phyloP scores from a whole-genome alignment of 2,888 invertebrate species.

The Agrochola circellaris region DNA sequence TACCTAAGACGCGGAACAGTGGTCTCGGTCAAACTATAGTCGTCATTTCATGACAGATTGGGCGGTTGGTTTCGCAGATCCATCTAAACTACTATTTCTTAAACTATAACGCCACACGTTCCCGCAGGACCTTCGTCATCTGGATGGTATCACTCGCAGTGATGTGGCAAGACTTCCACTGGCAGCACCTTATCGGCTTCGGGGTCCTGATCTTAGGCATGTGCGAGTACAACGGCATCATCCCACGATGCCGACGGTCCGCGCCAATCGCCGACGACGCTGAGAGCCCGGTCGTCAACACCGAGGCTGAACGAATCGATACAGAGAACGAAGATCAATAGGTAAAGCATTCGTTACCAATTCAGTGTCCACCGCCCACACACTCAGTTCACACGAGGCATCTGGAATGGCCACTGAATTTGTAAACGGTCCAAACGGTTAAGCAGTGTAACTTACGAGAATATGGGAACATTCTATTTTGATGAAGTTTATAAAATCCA shows the following conservation, averaged over 20 bases:
- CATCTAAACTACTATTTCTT: not conserved
- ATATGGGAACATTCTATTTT: slow-evolving; percentile 43
- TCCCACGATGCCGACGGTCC: slow-evolving; percentile 76
- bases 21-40: too few species aligned
- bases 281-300: slow-evolving; percentile 67
- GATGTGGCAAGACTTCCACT: slow-evolving; percentile 95
- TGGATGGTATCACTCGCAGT: slow-evolving; percentile 95
- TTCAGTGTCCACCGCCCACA: slow-evolving; percentile 47
- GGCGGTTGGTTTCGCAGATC: not conserved
- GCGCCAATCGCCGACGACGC: slow-evolving; percentile 60
- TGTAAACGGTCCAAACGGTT: slow-evolving; percentile 47
- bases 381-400: slow-evolving; percentile 14
- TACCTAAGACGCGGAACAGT: too few species aligned
- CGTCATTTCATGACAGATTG: too few species aligned
- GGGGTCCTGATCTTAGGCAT: slow-evolving; percentile 94
- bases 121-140: slow-evolving; percentile 94
- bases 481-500: slow-evolving; percentile 28
- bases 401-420: slow-evolving; percentile 56
- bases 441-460: slow-evolving; percentile 35
- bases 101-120: slow-evolving; percentile 11
- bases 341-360: slow-evolving; percentile 58
- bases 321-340: slow-evolving; percentile 55
- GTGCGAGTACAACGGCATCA: slow-evolving; percentile 94
- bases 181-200: slow-evolving; percentile 95
- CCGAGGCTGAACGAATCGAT: slow-evolving; percentile 66